Evolutionary conservation across 2,888 invertebrate species (phyloP).

Genomic region (Serripes groenlandicus): DNA sequence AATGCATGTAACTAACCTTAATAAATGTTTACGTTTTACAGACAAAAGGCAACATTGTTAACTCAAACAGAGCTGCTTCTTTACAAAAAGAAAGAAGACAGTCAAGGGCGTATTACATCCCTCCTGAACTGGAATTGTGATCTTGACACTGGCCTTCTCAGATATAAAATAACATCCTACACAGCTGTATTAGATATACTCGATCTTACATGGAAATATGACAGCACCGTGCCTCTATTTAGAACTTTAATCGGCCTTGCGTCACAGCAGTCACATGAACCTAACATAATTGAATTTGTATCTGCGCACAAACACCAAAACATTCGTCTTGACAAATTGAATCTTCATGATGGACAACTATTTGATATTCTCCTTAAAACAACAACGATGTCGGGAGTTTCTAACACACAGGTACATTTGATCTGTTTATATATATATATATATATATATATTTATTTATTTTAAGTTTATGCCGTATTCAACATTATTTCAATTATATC

Average conservation of each 20-base stretch:
- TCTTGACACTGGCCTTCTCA: neutral
- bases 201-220: neutral
- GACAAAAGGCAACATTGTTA: neutral
- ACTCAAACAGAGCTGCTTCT: conserved; percentile 11
- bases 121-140: neutral
- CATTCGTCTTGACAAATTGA: neutral
- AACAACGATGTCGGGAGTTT: neutral
- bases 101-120: neutral
- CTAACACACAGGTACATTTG: conserved; percentile 7
- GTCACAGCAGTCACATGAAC: neutral
- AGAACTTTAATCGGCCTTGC: conserved; percentile 9
- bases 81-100: neutral
- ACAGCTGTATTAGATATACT: neutral
- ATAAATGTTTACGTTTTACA: neutral
- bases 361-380: conserved; percentile 18
- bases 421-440: too few relatives aligned
- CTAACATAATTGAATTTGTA: neutral
- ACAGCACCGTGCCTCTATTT: neutral
- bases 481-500: too few relatives aligned
- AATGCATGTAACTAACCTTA: too few relatives aligned
- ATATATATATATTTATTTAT: too few relatives aligned
- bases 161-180: neutral
- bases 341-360: conserved; percentile 17
- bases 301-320: neutral
- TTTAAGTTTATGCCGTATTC: too few relatives aligned